Percentiles rank a stretch among this genome's conserved stretches.
Conservation (phyloP, 2,888 invertebrate genomes). For the Amblyjoppa proteus region DNA sequence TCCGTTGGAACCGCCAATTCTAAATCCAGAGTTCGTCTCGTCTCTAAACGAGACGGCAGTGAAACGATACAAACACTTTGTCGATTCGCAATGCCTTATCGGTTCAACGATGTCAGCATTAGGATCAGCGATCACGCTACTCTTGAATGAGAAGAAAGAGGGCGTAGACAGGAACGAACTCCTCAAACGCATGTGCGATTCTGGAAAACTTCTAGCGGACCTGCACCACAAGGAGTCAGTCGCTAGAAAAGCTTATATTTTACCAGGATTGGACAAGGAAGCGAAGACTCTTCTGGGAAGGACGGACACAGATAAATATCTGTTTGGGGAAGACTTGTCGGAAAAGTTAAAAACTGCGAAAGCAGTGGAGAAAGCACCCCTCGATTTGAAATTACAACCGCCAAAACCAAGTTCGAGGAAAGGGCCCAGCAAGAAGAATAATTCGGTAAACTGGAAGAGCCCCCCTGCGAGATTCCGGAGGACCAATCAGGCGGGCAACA, state of each 20-base stretch:
- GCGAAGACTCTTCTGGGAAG: slow-evolving; percentile 42
- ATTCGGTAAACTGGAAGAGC: slow-evolving; percentile 39
- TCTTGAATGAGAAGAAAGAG: slow-evolving; percentile 20
- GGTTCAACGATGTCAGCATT: slow-evolving; percentile 58
- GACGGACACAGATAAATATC: slow-evolving; percentile 33
- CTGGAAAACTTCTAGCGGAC: slow-evolving; percentile 42
- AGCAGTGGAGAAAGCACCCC: slow-evolving; percentile 38
- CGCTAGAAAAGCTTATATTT: slow-evolving; percentile 46
- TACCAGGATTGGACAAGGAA: slow-evolving; percentile 32
- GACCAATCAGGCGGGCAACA: slow-evolving; percentile 49
- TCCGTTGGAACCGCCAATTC: slow-evolving; percentile 36
- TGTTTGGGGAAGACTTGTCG: slow-evolving; percentile 56
- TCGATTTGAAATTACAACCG: slow-evolving; percentile 40
- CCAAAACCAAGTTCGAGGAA: slow-evolving; percentile 22
- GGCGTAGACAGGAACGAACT: too few species aligned
- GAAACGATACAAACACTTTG: slow-evolving; percentile 58
- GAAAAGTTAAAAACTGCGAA: slow-evolving; percentile 43
- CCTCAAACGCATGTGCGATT: not conserved
- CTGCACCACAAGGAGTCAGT: slow-evolving; percentile 31
- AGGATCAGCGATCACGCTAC: slow-evolving; percentile 51
- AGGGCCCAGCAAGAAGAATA: slow-evolving; percentile 16
- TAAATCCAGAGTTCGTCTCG: slow-evolving; percentile 35
- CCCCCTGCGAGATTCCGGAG: slow-evolving; percentile 33
- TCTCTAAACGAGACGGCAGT: slow-evolving; percentile 48
- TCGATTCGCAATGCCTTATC: slow-evolving; percentile 45